A percentile compares a stretch with the other conserved stretches of the same genome.
phyloP scores from a whole-genome alignment of 2,888 invertebrate species.

The Gastrophysa polygoni region DNA sequence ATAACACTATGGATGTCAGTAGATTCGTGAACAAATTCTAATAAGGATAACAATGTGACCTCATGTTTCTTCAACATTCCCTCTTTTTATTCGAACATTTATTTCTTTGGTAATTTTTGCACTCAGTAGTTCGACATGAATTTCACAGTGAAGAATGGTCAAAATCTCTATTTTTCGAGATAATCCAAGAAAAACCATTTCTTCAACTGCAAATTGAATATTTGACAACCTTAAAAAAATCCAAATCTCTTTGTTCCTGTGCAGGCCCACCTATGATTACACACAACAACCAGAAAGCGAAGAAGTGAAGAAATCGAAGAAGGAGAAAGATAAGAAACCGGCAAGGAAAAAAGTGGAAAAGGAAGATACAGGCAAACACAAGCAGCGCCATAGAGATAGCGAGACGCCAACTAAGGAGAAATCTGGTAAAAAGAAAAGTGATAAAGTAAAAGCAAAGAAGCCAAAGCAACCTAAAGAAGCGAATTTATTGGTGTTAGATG shows the following conservation, averaged over 20 bases:
- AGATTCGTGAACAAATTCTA: too few species aligned
- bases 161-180: too few species aligned
- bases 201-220: too few species aligned
- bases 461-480: constrained; percentile 35
- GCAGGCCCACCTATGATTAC: constrained; percentile 41
- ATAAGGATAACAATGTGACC: too few species aligned
- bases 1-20: neutral
- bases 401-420: constrained; percentile 19
- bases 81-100: too few species aligned
- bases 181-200: too few species aligned
- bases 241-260: constrained; percentile 14
- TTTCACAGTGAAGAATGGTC: too few species aligned
- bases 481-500: constrained; percentile 47
- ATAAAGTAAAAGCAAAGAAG: constrained; percentile 26
- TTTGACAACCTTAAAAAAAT: neutral
- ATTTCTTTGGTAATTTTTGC: too few species aligned
- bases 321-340: constrained; percentile 42
- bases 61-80: too few species aligned
- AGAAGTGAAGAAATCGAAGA: constrained; percentile 34
- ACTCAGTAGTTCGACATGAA: too few species aligned
- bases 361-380: constrained; percentile 46
- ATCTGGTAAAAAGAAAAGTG: constrained; percentile 51
- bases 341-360: constrained; percentile 53
- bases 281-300: constrained; percentile 46
- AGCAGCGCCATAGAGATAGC: neutral